A percentile compares a stretch with the other conserved stretches of the same genome.
Evolutionary conservation across 2,888 invertebrate species (phyloP).

Genomic region (Napeogenes inachia): DNA sequence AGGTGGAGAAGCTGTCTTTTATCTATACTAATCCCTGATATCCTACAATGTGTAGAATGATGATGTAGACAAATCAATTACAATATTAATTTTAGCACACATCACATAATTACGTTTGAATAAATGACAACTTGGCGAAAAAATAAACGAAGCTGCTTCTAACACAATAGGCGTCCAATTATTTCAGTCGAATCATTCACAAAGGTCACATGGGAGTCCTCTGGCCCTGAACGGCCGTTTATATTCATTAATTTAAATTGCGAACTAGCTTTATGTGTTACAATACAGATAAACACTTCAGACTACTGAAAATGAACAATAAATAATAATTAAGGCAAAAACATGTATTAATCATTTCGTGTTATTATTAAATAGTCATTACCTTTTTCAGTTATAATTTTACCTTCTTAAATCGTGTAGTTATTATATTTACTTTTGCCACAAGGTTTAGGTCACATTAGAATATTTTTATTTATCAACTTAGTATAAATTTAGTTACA

Average conservation of each 20-base stretch:
- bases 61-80: not conserved
- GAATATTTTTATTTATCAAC: no score
- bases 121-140: constrained; percentile 16
- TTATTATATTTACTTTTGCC: no score
- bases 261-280: constrained; percentile 17
- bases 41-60: no score
- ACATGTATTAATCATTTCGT: no score
- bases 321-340: constrained; percentile 6
- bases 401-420: no score
- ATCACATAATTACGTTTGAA: constrained; percentile 15
- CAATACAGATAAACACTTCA: constrained; percentile 5
- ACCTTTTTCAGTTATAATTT: no score
- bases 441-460: no score
- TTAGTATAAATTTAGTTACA: no score
- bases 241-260: constrained; percentile 31
- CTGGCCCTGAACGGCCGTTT: constrained; percentile 18
- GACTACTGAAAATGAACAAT: constrained; percentile 5
- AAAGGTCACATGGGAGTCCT: constrained; percentile 27
- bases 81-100: not conserved
- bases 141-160: constrained; percentile 16
- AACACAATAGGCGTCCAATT: constrained; percentile 30
- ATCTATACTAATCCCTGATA: no score
- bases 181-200: constrained; percentile 31
- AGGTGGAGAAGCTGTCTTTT: no score
- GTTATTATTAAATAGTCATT: no score